Conservation (phyloP, 2,888 invertebrate genomes). For the Drosophila yooni region DNA sequence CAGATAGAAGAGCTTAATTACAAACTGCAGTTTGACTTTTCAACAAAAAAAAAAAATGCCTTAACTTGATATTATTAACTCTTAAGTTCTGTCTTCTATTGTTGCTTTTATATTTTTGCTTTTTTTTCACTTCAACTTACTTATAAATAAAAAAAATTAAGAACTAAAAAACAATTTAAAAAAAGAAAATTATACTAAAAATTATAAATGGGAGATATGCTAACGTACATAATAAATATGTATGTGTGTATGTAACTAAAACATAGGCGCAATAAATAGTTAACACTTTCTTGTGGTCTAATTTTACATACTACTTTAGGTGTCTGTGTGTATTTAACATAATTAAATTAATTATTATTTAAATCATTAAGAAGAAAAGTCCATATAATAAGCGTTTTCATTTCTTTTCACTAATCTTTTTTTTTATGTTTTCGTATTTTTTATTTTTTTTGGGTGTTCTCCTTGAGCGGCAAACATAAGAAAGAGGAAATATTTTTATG, state of each 20-base stretch:
- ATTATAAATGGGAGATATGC: background rate
- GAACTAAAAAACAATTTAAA: conserved; percentile 6
- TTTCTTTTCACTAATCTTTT: conserved; percentile 64
- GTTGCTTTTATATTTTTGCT: background rate
- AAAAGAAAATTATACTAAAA: background rate
- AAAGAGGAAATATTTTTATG: background rate
- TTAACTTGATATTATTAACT: conserved; percentile 39
- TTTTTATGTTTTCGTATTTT: conserved; percentile 8
- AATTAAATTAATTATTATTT: conserved; percentile 53
- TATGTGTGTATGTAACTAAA: conserved; percentile 21
- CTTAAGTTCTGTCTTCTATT: conserved; percentile 1
- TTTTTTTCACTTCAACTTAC: conserved; percentile 2
- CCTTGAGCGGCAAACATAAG: background rate
- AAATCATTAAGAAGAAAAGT: conserved; percentile 71
- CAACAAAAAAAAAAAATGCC: conserved; percentile 51
- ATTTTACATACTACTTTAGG: conserved; percentile 9
- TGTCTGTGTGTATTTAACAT: conserved; percentile 35
- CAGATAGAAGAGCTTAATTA: conserved; percentile 60
- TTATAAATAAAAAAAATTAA: conserved; percentile 11
- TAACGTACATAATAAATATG: conserved; percentile 22
- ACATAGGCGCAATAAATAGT: conserved; percentile 38
- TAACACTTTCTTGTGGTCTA: conserved; percentile 34
- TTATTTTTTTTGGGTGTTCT: background rate
- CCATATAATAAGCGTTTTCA: conserved; percentile 74
- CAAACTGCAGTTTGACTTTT: conserved; percentile 57